These are phyloP conservation scores for Bellardia pandia DNA, from an alignment of 2,888 invertebrate genomes.

Conservation along the genomic window DNA sequence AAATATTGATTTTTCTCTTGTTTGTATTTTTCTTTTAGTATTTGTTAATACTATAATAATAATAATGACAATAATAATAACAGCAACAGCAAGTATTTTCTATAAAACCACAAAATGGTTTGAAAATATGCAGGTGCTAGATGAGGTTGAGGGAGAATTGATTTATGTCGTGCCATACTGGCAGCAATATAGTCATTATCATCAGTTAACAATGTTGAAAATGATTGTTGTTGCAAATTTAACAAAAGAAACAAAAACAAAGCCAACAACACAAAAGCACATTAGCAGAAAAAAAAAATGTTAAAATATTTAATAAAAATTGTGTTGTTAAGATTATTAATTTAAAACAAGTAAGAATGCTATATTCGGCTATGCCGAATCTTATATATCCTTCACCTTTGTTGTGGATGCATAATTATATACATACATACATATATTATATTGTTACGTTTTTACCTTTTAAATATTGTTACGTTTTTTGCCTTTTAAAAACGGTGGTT, in stretches of 20 bases:
- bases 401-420: too few species aligned
- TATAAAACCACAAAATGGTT: conserved; percentile 14
- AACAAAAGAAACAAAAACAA: not conserved
- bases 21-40: not conserved
- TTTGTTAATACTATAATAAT: conserved; percentile 16
- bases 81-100: conserved; percentile 3
- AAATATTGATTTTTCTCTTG: conserved; percentile 42
- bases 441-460: too few species aligned
- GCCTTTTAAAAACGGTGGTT: too few species aligned
- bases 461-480: too few species aligned
- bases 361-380: too few species aligned
- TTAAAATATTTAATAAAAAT: conserved; percentile 37
- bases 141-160: conserved; percentile 19
- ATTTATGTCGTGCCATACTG: conserved; percentile 17
- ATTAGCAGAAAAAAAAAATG: not conserved
- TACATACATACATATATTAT: too few species aligned
- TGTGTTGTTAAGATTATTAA: conserved; percentile 26
- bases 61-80: conserved; percentile 22
- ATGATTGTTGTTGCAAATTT: conserved; percentile 1
- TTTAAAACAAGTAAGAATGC: not conserved
- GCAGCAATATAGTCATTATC: conserved; percentile 5
- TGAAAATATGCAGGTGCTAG: conserved; percentile 1
- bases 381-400: too few species aligned
- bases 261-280: not conserved
- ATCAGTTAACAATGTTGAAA: conserved; percentile 20